Base-by-base conservation (phyloP, 2,888 invertebrate genomes). In the Oscheius myriophilus region DNA sequence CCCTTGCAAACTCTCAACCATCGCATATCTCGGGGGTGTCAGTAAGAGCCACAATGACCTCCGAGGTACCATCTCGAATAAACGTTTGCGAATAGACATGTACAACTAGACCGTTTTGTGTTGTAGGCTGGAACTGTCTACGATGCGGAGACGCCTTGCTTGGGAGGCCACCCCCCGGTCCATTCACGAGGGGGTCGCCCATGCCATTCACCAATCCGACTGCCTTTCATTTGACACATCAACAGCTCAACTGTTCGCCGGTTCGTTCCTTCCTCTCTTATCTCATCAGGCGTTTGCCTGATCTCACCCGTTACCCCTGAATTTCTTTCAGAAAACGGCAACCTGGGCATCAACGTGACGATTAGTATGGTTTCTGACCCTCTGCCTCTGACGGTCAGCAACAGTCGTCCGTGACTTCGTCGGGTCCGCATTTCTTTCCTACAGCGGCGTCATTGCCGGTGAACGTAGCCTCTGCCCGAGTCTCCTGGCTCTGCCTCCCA, bases 121-220 rank as follows among this genome's bases (percentile, higher is more conserved):
- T 73, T 80, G 67, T 86, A 92, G 97, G 87, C 89, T 99, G 86
- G 98, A 99, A 89, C 89, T 99, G 81, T 97, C 96, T 88, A 96
- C 96, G 6, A 94, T 94, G 87, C 91, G 95, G 64, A 90, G 98
- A 69, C 91, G 97, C 68, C 90, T 99, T 66, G 96, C 96, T 11
- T 99, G 98, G 97, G 98, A 98, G 89, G 97, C 97, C 3, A 96
- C 96, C 90, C 97, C 98, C 0, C 91, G 96, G 62, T 95, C 95
- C 65, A 98, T 98, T 86, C 97, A 97, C 87, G 98, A 98, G 90
- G 97, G 98, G 23, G 81, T 98, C 25, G 93, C 95, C 57, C 93
- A 94, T 23, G 97, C 97, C 57, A 98, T 99, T 85, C 91, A 94
- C 89, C 95, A 94, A 87, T 96, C 95, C 26, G 98, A 99, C 90